Evolutionary conservation across 2,888 invertebrate genomes (phyloP).

Genomic region (Eupithecia inturbata): DNA sequence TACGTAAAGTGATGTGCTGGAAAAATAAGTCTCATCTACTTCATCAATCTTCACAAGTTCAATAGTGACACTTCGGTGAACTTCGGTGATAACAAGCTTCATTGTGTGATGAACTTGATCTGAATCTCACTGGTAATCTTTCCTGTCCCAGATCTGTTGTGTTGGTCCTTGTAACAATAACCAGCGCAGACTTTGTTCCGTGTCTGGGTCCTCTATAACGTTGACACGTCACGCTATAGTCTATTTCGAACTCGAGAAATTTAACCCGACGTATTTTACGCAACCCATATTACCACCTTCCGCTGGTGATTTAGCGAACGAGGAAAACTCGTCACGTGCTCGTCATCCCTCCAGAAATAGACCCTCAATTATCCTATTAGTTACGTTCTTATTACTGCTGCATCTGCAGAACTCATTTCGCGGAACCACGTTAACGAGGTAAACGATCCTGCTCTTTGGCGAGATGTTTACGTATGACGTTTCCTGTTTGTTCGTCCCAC

Average conservation of each 20-base stretch:
- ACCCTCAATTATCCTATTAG: slow-evolving; percentile 54
- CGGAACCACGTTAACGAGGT: slow-evolving; percentile 58
- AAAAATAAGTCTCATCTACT: neutral
- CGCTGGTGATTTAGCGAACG: slow-evolving; percentile 39
- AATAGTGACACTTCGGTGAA: too few relatives aligned
- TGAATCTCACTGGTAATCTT: neutral
- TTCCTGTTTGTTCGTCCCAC: slow-evolving; percentile 25
- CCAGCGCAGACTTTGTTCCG: neutral
- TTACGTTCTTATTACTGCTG: slow-evolving; percentile 17
- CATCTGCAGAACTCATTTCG: slow-evolving; percentile 48
- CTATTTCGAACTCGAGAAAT: slow-evolving; percentile 19
- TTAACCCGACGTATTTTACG: slow-evolving; percentile 25
- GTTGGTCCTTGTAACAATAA: neutral
- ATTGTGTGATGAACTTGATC: neutral
- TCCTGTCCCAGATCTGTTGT: neutral
- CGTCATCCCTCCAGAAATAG: slow-evolving; percentile 52
- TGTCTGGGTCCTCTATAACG: neutral
- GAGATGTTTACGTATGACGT: slow-evolving; percentile 51
- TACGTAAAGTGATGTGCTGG: neutral
- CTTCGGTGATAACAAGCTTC: neutral
- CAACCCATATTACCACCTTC: slow-evolving; percentile 35
- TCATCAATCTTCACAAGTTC: neutral
- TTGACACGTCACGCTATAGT: slow-evolving; percentile 12
- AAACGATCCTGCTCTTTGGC: slow-evolving; percentile 49
- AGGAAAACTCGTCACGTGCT: slow-evolving; percentile 40